These are phyloP conservation scores for Siphamia tubifer DNA, from an alignment of 2,113 vertebrate genomes.

Conservation along the genomic window DNA sequence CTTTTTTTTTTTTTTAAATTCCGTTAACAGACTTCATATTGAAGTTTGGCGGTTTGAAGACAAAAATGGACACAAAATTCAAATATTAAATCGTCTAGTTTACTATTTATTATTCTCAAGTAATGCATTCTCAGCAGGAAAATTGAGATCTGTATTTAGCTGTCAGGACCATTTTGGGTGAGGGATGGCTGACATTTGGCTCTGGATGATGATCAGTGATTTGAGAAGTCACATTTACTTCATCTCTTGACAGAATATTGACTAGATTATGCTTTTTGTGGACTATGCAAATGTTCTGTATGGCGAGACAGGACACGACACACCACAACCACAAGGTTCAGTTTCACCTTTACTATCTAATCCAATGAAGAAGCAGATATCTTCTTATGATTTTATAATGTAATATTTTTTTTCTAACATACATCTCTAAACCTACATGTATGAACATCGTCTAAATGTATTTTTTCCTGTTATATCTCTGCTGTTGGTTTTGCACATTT, in stretches of 20 bases:
- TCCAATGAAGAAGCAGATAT: not conserved
- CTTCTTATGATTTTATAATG: not conserved
- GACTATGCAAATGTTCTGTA: conserved; percentile 70
- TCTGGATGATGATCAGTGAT: conserved; percentile 57
- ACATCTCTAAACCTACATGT: not conserved
- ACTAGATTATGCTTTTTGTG: conserved; percentile 50
- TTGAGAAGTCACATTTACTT: conserved; percentile 72
- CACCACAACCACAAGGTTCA: not conserved
- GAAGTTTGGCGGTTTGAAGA: conserved; percentile 60
- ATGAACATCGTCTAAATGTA: not conserved
- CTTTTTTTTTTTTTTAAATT: conserved; percentile 44
- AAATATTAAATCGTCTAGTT: conserved; percentile 75
- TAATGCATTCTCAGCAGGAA: conserved; percentile 73
- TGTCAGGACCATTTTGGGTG: conserved; percentile 79
- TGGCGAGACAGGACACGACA: conserved; percentile 3
- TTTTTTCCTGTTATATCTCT: not conserved
- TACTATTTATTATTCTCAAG: conserved; percentile 76
- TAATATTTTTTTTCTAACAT: conserved; percentile 2
- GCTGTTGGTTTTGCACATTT: conserved; percentile 18
- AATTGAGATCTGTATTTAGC: conserved; percentile 77
- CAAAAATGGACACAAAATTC: conserved; percentile 57
- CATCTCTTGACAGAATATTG: conserved; percentile 53
- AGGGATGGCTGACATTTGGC: conserved; percentile 80
- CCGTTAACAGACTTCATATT: conserved; percentile 49
- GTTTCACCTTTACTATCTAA: conserved; percentile 26